A percentile compares a stretch with the other conserved stretches of the same genome.
phyloP scores from a whole-genome alignment of 2,113 vertebrate species.

The Mola mola region DNA sequence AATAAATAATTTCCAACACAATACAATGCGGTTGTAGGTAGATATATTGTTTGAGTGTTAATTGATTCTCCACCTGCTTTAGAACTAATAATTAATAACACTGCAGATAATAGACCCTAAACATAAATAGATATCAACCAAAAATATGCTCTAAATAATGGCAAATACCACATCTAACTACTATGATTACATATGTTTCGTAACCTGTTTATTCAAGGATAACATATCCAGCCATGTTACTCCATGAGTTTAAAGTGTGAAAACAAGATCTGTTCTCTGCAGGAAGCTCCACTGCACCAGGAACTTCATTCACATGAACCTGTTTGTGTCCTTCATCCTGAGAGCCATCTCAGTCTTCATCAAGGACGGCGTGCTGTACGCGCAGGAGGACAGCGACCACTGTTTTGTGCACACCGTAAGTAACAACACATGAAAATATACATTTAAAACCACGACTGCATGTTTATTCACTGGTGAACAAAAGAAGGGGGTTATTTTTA shows the following conservation, averaged over 20 bases:
- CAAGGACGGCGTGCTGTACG: conserved; percentile 94
- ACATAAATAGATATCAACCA: no score
- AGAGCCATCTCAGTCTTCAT: conserved; percentile 97
- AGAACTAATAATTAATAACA: no score
- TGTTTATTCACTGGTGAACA: conserved; percentile 9
- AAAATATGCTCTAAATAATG: no score
- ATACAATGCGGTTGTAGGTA: no score
- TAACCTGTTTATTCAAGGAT: no score
- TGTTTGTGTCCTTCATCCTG: conserved; percentile 97
- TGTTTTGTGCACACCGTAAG: conserved; percentile 90
- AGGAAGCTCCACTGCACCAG: conserved; percentile 98
- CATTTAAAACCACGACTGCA: neutral
- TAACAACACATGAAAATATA: no score
- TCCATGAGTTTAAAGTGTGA: neutral
- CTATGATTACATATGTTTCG: no score
- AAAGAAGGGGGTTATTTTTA: neutral
- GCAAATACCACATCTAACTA: no score
- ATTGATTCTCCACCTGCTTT: no score
- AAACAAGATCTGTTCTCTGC: neutral
- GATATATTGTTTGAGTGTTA: no score
- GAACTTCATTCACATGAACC: conserved; percentile 99
- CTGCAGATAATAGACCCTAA: no score
- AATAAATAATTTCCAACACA: no score
- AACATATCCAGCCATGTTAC: neutral
- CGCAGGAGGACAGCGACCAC: conserved; percentile 92